phyloP scores from a whole-genome alignment of 2,113 vertebrate species.

The Toxotes jaculatrix region DNA sequence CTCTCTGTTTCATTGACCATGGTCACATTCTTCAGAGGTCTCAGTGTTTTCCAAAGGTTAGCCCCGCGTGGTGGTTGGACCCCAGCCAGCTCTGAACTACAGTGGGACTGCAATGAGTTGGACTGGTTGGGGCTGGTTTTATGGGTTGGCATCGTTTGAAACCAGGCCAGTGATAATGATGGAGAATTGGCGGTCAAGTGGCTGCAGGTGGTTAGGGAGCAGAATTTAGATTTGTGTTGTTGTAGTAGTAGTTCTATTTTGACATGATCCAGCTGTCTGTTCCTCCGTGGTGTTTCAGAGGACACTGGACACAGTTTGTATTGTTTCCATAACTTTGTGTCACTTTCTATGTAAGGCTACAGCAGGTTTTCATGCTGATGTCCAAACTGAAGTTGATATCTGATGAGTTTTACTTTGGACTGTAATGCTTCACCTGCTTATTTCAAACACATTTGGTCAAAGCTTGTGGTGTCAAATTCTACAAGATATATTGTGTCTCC shows the following conservation, averaged over 20 bases:
- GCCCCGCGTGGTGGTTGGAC: constrained; percentile 68
- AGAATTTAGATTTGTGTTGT: constrained; percentile 61
- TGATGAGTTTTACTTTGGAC: background rate
- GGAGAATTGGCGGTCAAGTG: constrained; percentile 70
- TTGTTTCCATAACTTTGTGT: constrained; percentile 8
- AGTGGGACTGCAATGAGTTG: constrained; percentile 53
- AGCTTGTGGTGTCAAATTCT: background rate
- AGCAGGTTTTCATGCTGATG: background rate
- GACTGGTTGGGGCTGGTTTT: constrained; percentile 68
- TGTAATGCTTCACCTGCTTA: background rate
- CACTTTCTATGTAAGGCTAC: background rate
- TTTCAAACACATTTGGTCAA: constrained; percentile 8
- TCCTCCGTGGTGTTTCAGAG: constrained; percentile 4
- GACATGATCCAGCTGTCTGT: constrained; percentile 34
- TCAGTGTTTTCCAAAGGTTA: constrained; percentile 82
- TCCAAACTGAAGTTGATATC: background rate
- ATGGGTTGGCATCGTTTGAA: constrained; percentile 72
- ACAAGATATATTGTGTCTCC: background rate
- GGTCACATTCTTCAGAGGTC: constrained; percentile 81
- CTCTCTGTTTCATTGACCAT: constrained; percentile 76
- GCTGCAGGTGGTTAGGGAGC: constrained; percentile 76
- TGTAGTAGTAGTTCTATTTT: constrained; percentile 18
- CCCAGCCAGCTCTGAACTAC: constrained; percentile 69
- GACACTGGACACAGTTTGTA: constrained; percentile 20
- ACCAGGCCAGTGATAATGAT: constrained; percentile 68